Base-by-base conservation (phyloP, 2,113 vertebrate species). In the Galbula dea region DNA sequence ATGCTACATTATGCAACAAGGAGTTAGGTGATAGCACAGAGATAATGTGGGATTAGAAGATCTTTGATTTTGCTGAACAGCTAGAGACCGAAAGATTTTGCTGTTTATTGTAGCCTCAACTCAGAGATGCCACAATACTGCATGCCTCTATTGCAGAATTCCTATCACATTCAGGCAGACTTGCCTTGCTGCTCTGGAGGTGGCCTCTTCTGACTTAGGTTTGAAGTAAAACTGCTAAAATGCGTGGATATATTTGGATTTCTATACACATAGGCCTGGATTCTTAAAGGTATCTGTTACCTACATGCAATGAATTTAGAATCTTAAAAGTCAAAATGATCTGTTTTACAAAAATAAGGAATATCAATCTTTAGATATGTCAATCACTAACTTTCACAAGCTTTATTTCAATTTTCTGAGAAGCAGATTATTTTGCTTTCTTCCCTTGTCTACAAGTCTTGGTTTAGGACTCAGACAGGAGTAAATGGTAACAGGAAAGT, bases 21-120 rank as follows among this genome's bases (percentile, higher is more conserved):
- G 30, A 78, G 30, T 59, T 23, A 72, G 89, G 17, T 65, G 66
- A 89, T 65, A 76, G 24, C 62, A 46, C 37, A 22, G 41, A 82
- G 49, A 61, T 89, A 23, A 49, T 83, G 76, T 26, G 22, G 75
- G 63, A 89, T 87, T 86, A 83, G 37, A 41, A 85, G 45, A 45
- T 80, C 49, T 93, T 94, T 92, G 89, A 92, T 91, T 89, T 93
- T 61, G 37, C 46, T 66, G 51, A 92, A 30, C 65, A 73, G 15
- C 39, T 69, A 57, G 45, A 88, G 32, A 84, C 13, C 5, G 80
- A 88, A 89, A 87, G 48, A 41, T 79, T 75, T 76, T 75, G 62
- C 54, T 79, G 10, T 66, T 88, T 93, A 54, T 66, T 84, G 62
- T 51, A 69, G 22, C 41, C 29, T 68, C 24, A 82, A 4, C 67